Base-by-base conservation (phyloP, 2,113 vertebrate genomes). In the Crypturellus undulatus region DNA sequence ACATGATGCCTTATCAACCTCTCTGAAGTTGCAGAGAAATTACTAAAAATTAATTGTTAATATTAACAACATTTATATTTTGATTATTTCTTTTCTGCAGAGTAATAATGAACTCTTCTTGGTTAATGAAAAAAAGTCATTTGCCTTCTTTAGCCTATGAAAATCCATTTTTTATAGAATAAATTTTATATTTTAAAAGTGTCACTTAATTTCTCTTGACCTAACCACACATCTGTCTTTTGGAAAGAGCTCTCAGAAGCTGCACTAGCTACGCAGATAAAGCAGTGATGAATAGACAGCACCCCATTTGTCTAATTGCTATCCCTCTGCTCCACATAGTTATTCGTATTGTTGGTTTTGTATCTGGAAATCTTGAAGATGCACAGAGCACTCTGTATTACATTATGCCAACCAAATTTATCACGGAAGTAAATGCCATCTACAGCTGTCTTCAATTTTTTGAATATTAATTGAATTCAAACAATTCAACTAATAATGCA, bases 131-230 rank as follows among this genome's bases (percentile, higher is more conserved):
- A 93, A 51, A 14, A 26, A 78, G 22, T 63, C 30, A 73, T 81
- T 89, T 93, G 15, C 40, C 25, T 69, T 92, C 34, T 97, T 92
- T 60, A 90, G 22, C 34, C 5, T 45, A 79, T 5, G 3, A 63
- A 14, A 75, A 13, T 24, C 15, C 17, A 38, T 12, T 28, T 83
- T 59, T 87, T 68, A 45, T 1, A 7, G 60, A 96, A 68, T 38
- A 34, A 34, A 90, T 25, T 77, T 91, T 79, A 92, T 95, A 93
- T 94, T 93, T 96, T 89, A 96, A 96, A 24, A 19, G 3, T 84
- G 32, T 64, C 7, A 65, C 15, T 30, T 76, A 3, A 54, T 73
- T 95, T 95, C 45, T 59, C 40, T 56, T 80, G 30, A 86, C 34
- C 43, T 79, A 2, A 47, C 40, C 40, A 79, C 54, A 47, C 69